These are phyloP conservation scores for Allobates femoralis DNA, from an alignment of 2,797 vertebrate genomes.

Conservation along the genomic window DNA sequence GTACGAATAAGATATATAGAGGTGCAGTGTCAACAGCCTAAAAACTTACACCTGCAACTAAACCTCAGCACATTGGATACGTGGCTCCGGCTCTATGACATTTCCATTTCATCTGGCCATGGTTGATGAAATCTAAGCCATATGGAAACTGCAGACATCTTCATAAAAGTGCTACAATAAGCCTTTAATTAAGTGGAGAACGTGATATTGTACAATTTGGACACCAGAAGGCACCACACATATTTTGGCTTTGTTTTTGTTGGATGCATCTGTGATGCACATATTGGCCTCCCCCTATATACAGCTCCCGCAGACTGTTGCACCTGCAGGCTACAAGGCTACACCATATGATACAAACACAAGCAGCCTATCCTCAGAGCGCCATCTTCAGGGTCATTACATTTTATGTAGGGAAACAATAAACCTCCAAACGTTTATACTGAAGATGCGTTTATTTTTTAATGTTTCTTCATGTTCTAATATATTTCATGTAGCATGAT, in stretches of 20 bases:
- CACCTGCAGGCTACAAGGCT: background rate
- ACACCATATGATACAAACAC: background rate
- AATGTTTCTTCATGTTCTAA: no score
- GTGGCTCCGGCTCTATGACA: background rate
- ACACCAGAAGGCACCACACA: constrained; percentile 12
- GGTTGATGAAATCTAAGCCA: background rate
- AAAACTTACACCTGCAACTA: background rate
- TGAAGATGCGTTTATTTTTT: background rate
- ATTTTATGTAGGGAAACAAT: background rate
- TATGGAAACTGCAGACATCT: background rate
- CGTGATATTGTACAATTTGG: background rate
- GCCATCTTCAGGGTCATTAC: background rate
- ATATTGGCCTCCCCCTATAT: background rate
- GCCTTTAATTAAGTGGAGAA: background rate
- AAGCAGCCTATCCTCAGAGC: background rate
- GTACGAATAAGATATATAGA: background rate
- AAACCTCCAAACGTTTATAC: background rate
- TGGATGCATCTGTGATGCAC: constrained; percentile 1
- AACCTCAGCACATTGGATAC: background rate
- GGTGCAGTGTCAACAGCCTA: background rate
- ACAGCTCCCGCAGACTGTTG: constrained; percentile 3
- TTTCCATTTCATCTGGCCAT: background rate
- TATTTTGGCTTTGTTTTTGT: background rate
- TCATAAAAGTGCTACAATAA: background rate
- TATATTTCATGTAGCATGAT: no score